phyloP scores from a whole-genome alignment of 2,113 vertebrate genomes.

The Elanus axillaris region DNA sequence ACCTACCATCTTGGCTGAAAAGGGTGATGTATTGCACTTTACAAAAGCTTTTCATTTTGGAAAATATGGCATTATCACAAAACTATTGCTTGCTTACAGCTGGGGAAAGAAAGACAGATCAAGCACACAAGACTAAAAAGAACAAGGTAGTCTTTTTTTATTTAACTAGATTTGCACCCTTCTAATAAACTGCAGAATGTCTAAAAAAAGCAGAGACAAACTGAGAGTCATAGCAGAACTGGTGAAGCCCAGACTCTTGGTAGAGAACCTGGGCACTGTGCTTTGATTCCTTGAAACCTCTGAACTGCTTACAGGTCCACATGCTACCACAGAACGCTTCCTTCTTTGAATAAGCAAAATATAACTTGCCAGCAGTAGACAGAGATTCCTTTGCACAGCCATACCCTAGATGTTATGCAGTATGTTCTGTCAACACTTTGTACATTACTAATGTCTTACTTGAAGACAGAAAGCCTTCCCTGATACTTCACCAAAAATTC shows the following conservation, averaged over 20 bases:
- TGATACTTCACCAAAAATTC: neutral
- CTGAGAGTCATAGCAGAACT: neutral
- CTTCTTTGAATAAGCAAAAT: neutral
- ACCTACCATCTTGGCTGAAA: neutral
- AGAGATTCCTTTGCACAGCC: neutral
- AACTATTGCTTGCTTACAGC: neutral
- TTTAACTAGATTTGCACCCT: neutral
- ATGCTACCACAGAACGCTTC: neutral
- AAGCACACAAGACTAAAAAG: neutral
- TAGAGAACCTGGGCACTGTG: neutral
- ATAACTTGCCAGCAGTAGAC: neutral
- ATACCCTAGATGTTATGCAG: neutral
- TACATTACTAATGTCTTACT: rapidly evolving
- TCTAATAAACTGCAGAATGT: too few species aligned
- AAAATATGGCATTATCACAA: neutral
- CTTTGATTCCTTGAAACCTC: neutral
- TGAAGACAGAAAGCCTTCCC: neutral
- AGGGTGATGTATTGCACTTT: neutral
- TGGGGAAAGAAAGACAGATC: neutral
- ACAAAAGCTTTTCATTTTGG: neutral
- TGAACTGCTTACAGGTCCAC: neutral
- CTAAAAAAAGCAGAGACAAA: neutral
- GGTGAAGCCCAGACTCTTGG: neutral
- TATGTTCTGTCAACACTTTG: neutral
- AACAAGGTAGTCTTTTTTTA: neutral